phyloP scores from a whole-genome alignment of 2,888 invertebrate genomes.

The Ophion ellenae region DNA sequence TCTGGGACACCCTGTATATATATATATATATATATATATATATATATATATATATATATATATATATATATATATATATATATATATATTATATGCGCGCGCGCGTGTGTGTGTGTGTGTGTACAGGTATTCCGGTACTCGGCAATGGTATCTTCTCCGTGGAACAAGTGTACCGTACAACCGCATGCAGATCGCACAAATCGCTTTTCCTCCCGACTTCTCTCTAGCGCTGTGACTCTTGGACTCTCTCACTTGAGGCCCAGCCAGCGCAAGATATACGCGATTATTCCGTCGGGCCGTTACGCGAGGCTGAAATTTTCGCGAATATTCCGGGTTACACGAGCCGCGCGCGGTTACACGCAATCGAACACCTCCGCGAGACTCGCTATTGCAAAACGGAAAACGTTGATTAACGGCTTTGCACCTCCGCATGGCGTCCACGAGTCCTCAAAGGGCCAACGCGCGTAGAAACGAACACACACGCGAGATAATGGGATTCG shows the following conservation, averaged over 20 bases:
- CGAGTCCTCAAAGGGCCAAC: constrained; percentile 21
- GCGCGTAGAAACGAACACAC: neutral
- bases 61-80: too few species aligned
- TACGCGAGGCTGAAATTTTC: constrained; percentile 32
- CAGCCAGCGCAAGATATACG: constrained; percentile 30
- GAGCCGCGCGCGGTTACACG: constrained; percentile 58
- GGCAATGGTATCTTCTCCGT: neutral
- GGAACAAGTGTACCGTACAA: neutral
- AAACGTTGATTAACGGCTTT: constrained; percentile 45
- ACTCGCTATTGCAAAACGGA: constrained; percentile 43
- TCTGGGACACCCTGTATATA: too few species aligned
- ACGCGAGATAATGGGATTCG: constrained; percentile 20
- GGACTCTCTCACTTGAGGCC: neutral
- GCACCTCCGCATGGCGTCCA: constrained; percentile 33
- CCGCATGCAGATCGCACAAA: neutral
- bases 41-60: too few species aligned
- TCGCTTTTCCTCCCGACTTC: neutral
- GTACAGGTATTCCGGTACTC: neutral
- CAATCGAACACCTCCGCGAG: constrained; percentile 55
- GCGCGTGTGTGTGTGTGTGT: too few species aligned
- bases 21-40: too few species aligned
- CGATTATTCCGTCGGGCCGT: constrained; percentile 66
- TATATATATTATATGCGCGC: too few species aligned
- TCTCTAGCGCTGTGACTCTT: neutral
- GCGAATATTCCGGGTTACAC: constrained; percentile 63